Conservation (phyloP, 2,113 vertebrate genomes). For the Gymnocephalus cernua region DNA sequence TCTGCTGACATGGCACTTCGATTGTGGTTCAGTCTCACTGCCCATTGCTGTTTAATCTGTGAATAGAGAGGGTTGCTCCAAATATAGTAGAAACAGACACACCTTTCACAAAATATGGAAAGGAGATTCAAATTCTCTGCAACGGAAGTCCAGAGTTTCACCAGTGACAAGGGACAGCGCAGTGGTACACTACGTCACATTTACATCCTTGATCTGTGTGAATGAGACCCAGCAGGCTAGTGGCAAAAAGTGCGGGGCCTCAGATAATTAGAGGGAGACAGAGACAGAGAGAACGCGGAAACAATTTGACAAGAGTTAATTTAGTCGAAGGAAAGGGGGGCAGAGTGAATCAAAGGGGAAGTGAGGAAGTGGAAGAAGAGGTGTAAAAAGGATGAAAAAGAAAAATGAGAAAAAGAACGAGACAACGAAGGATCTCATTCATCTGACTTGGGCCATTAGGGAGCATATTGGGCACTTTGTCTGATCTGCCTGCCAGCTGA, state of each 20-base stretch:
- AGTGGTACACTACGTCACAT: constrained; percentile 36
- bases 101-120: not conserved
- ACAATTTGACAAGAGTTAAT: constrained; percentile 52
- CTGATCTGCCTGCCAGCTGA: constrained; percentile 82
- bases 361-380: constrained; percentile 39
- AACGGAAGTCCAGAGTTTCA: constrained; percentile 27
- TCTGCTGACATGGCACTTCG: constrained; percentile 58
- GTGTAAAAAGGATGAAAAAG: constrained; percentile 44
- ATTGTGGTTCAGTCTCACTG: constrained; percentile 35
- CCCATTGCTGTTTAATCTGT: constrained; percentile 33
- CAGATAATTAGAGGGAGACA: constrained; percentile 41
- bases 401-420: constrained; percentile 36
- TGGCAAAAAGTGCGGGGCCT: constrained; percentile 9
- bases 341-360: constrained; percentile 24
- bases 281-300: constrained; percentile 32
- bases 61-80: not conserved
- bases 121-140: constrained; percentile 13
- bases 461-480: constrained; percentile 85
- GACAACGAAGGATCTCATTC: constrained; percentile 68
- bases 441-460: constrained; percentile 81
- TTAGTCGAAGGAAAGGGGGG: constrained; percentile 31
- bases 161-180: constrained; percentile 27
- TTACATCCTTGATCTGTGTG: constrained; percentile 48
- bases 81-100: not conserved
- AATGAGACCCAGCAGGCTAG: constrained; percentile 46